Evolutionary conservation across 2,888 invertebrate species (phyloP).

Genomic region (Patella caerulea): DNA sequence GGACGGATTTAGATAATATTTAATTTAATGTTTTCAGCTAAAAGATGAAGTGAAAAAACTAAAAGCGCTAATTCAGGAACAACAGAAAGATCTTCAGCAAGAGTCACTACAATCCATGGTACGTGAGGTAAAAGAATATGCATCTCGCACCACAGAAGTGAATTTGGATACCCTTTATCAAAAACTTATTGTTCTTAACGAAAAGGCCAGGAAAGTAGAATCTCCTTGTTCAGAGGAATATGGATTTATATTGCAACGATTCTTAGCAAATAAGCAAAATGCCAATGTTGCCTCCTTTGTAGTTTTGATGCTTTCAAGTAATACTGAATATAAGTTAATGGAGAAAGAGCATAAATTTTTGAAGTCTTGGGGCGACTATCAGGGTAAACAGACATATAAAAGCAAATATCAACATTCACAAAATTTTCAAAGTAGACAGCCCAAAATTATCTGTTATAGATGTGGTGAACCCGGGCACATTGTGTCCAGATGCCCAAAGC

Average conservation of each 20-base stretch:
- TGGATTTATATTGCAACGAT: neutral
- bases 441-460: neutral
- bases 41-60: neutral
- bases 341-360: neutral
- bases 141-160: neutral
- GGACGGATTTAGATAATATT: neutral
- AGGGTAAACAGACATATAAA: too few relatives aligned
- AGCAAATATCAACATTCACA: too few relatives aligned
- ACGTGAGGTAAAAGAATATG: conserved; percentile 7
- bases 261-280: neutral
- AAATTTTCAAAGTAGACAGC: too few relatives aligned
- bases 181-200: too few relatives aligned
- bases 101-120: neutral
- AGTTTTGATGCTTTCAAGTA: neutral
- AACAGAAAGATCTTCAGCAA: neutral
- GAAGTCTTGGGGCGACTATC: neutral
- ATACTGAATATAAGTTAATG: too few relatives aligned
- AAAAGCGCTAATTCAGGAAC: neutral
- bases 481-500: neutral
- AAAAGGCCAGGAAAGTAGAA: too few relatives aligned
- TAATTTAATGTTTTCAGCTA: neutral
- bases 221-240: neutral
- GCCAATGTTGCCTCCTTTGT: neutral
- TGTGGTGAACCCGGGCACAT: neutral
- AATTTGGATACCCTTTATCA: neutral